Percentiles rank a stretch among this genome's conserved stretches.
Conservation (phyloP, 2,888 invertebrate genomes). For the Tenthredo mesomela region DNA sequence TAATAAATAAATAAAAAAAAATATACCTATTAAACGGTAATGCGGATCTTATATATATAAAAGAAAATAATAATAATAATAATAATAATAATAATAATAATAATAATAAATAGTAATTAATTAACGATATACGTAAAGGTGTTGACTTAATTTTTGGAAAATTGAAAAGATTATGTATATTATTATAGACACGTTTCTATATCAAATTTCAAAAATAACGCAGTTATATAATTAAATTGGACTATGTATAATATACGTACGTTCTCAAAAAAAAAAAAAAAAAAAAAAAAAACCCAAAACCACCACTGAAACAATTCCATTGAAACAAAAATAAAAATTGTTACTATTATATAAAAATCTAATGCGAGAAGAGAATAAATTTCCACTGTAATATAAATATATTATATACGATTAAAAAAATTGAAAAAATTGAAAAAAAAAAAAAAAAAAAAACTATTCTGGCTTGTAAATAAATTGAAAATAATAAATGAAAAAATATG, state of each 20-base stretch:
- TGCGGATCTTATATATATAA: no score
- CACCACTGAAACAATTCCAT: not conserved
- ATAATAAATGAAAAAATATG: conserved; percentile 40
- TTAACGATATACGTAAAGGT: conserved; percentile 22
- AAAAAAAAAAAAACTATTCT: conserved; percentile 46
- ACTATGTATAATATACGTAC: not conserved
- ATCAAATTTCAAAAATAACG: not conserved
- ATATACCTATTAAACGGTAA: not conserved
- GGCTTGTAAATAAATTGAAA: conserved; percentile 27
- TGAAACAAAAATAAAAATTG: not conserved
- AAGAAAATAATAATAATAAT: not conserved
- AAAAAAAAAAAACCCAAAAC: no score
- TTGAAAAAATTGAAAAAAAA: conserved; percentile 28
- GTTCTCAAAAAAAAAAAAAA: not conserved
- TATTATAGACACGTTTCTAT: not conserved
- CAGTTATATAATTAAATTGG: not conserved
- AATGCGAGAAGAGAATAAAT: not conserved
- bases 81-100: not conserved
- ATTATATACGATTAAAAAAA: not conserved
- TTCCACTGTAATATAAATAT: conserved; percentile 4
- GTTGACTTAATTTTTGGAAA: not conserved
- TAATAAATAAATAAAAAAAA: not conserved
- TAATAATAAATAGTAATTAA: not conserved
- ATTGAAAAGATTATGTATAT: not conserved
- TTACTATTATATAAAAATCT: not conserved